These are phyloP conservation scores for Platycheirus rosarum DNA, from an alignment of 2,888 invertebrate species.

Conservation along the genomic window DNA sequence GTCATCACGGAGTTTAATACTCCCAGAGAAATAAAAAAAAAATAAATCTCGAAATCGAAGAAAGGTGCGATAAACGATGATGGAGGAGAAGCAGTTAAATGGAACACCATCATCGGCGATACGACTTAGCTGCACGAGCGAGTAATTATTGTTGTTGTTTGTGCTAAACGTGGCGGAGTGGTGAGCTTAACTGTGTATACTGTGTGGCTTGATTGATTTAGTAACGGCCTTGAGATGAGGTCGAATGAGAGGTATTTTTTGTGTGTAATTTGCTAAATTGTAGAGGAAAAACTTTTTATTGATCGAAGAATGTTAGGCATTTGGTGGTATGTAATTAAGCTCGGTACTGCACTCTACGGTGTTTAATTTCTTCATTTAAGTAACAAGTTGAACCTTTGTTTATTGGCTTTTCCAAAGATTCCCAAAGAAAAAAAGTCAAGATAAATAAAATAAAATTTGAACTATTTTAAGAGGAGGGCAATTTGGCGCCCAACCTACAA, in stretches of 20 bases:
- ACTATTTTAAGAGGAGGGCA: too few relatives aligned
- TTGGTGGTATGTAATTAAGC: neutral
- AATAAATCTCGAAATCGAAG: slow-evolving; percentile 37
- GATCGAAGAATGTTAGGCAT: neutral
- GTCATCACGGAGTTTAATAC: slow-evolving; percentile 64
- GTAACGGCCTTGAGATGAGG: slow-evolving; percentile 67
- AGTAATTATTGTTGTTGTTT: slow-evolving; percentile 35
- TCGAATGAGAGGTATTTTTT: slow-evolving; percentile 42
- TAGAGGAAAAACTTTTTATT: neutral
- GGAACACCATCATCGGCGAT: slow-evolving; percentile 27
- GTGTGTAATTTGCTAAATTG: neutral
- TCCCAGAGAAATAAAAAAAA: slow-evolving; percentile 37
- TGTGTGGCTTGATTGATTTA: slow-evolving; percentile 26
- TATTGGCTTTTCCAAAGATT: too few relatives aligned
- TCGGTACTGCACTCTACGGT: neutral
- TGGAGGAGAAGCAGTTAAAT: slow-evolving; percentile 39
- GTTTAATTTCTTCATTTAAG: slow-evolving; percentile 10
- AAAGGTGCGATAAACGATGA: slow-evolving; percentile 61
- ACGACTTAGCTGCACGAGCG: slow-evolving; percentile 1
- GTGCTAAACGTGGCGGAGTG: slow-evolving; percentile 29
- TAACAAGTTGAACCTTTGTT: too few relatives aligned
- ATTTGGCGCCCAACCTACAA: too few relatives aligned
- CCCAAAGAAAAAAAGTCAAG: too few relatives aligned
- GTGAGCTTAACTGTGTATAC: slow-evolving; percentile 8
- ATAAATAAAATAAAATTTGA: too few relatives aligned